Base-by-base conservation (phyloP, 2,797 vertebrate species). In the Erpetoichthys calabaricus region DNA sequence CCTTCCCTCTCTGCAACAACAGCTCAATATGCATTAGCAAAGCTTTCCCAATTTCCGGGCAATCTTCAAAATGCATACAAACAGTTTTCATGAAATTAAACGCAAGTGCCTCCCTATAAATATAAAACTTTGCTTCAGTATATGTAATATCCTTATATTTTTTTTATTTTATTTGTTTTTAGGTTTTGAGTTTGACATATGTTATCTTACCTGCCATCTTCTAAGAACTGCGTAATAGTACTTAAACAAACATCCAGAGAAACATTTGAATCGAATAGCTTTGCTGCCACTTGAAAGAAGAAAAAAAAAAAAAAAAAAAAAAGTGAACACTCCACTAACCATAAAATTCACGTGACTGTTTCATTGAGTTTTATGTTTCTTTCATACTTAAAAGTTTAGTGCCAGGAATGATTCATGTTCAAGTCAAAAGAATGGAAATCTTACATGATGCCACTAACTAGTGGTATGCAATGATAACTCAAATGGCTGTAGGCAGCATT, bases 31-130 rank as follows among this genome's bases (percentile, higher is more conserved):
- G 82, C 65, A 95, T 64, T 56, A 98, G 71, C 25, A 85, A 70
- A 65, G 84, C 84, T 63, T 73, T 78, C 65, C 84, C 87, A 75
- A 84, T 67, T 67, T 92, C 80, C 73, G 90, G 83, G 64, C 86
- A 88, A 7, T 82, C 79, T 64, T 88, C 83, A 80, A 91, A 98
- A 62, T 73, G 80, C 65, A 88, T 79, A 78, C 82, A 82, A 60
- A 89, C 69, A 51, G 59, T 78, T 68, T 84, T 90, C 69, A 98
- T 75, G 73, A 87, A 86, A 62, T 85, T 79, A 80, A 96, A 90
- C 3, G 84, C 88, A 72, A 90, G 60, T 59, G 56, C 65, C 69
- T 91, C 89, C 81, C 95, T 98, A 63, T 67, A 43, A 6, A 42
- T 42, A 42, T 51, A 9, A 6, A 51, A 9, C n/a, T 51, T 9